A percentile compares a stretch with the other conserved stretches of the same genome.
phyloP scores from a whole-genome alignment of 1,140 invertebrate genomes.

The Leptonema lineaticorne region DNA sequence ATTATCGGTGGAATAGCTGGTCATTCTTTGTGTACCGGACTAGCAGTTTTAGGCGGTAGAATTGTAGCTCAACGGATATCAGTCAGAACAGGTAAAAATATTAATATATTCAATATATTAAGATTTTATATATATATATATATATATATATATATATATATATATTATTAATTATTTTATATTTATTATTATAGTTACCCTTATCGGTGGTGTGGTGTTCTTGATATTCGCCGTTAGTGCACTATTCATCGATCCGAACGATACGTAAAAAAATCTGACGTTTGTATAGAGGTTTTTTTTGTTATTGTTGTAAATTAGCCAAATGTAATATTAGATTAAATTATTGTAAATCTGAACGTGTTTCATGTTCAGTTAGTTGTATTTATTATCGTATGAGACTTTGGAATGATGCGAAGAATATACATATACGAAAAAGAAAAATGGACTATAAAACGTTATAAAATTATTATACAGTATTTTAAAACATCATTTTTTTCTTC shows the following conservation, averaged over 20 bases:
- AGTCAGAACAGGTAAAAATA: constrained; percentile 56
- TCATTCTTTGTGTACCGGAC: constrained; percentile 91
- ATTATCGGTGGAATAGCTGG: constrained; percentile 90
- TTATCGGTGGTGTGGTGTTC: constrained; percentile 92
- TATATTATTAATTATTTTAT: constrained; percentile 35
- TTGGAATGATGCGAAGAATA: too few species aligned
- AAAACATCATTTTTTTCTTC: too few species aligned
- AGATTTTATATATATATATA: too few species aligned
- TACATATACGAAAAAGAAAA: too few species aligned
- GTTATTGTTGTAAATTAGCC: constrained; percentile 10
- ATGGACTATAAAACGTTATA: too few species aligned
- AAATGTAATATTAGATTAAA: background rate
- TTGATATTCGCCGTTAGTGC: constrained; percentile 88
- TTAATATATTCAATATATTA: background rate
- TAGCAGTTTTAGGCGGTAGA: constrained; percentile 94
- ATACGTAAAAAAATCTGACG: constrained; percentile 7
- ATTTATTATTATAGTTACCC: constrained; percentile 76
- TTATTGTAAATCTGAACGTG: background rate
- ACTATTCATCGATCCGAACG: constrained; percentile 69
- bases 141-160: too few species aligned
- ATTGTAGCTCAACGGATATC: constrained; percentile 97
- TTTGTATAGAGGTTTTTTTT: too few species aligned
- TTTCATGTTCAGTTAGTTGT: background rate
- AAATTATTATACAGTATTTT: too few species aligned
- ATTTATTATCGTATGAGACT: background rate